Base-by-base conservation (phyloP, 2,797 vertebrate species). In the Myripristis jacobus region DNA sequence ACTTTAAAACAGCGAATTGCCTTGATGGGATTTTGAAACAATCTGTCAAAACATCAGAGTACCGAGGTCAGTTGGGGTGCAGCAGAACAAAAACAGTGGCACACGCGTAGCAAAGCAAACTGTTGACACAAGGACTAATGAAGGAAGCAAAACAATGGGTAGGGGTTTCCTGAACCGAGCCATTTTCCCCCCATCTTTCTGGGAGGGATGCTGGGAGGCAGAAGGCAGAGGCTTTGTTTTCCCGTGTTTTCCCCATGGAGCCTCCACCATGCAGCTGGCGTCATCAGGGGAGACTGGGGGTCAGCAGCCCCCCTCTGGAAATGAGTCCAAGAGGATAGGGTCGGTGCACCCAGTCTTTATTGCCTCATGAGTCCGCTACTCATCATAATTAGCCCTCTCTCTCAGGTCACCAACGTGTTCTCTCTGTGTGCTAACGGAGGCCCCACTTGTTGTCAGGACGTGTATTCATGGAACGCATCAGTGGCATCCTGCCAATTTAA, bases 81-180 rank as follows among this genome's bases (percentile, higher is more conserved):
- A 89, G 87, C 78, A 81, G 81, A 91, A 90, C 86, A 83, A 89
- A 93, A 94, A 92, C 93, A 93, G 92, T 86, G 93, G 92, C 94
- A 93, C 93, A 93, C 93, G 92, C 88, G 73, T 81, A 82, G 74
- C 58, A 12, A 88, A 75, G 84, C 83, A 87, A 89, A 88, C 90
- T 92, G 92, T 94, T 94, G 91, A 94, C 88, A 92, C 86, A 80
- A 91, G 78, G 80, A 70, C 92, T 94, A 94, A 94, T 94, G 93
- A 93, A 93, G 93, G 93, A 94, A 95, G 90, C 90, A 90, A 93
- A 94, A 95, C 93, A 95, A 94, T 94, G 84, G 94, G 82, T 88
- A 87, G 91, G 90, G 91, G 91, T 92, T 94, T 94, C 93, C 93
- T 94, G 94, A 84, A 79, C 87, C 25, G 3, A 86, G 66, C 70